Conservation (phyloP, 2,797 vertebrate genomes). For the Chelonia mydas region DNA sequence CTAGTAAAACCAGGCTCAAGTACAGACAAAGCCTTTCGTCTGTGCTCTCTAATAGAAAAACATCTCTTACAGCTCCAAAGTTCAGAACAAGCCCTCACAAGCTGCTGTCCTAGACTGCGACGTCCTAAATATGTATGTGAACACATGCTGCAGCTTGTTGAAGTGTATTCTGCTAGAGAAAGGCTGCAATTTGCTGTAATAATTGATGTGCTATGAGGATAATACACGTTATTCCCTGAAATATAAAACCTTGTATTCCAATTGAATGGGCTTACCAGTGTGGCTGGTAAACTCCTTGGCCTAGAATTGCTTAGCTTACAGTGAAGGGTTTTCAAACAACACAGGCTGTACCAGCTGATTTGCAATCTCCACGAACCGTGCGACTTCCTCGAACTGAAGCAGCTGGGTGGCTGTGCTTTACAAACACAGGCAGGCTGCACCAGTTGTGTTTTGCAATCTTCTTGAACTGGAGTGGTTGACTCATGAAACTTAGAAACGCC, state of each 20-base stretch:
- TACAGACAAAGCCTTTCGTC: not conserved
- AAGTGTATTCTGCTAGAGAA: not conserved
- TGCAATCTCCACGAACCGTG: not conserved
- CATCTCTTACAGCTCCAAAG: not conserved
- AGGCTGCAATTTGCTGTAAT: not conserved
- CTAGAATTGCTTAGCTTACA: not conserved
- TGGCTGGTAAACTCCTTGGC: not conserved
- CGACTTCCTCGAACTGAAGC: not conserved
- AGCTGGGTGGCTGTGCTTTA: not conserved
- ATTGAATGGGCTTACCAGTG: not conserved
- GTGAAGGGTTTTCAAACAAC: not conserved
- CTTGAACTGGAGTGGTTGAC: not conserved
- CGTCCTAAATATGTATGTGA: not conserved
- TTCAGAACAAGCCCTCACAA: not conserved
- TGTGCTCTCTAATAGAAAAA: not conserved
- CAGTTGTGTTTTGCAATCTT: not conserved
- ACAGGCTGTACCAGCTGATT: not conserved
- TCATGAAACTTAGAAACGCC: not conserved
- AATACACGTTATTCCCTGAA: not conserved
- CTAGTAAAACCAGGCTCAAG: not conserved
- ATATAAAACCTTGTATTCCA: not conserved
- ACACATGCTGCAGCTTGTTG: not conserved
- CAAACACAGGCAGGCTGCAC: not conserved
- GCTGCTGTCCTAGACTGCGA: no score
- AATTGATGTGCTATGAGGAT: not conserved